Conservation (phyloP, 2,888 invertebrate genomes). For the Pristionchus exspectatus region DNA sequence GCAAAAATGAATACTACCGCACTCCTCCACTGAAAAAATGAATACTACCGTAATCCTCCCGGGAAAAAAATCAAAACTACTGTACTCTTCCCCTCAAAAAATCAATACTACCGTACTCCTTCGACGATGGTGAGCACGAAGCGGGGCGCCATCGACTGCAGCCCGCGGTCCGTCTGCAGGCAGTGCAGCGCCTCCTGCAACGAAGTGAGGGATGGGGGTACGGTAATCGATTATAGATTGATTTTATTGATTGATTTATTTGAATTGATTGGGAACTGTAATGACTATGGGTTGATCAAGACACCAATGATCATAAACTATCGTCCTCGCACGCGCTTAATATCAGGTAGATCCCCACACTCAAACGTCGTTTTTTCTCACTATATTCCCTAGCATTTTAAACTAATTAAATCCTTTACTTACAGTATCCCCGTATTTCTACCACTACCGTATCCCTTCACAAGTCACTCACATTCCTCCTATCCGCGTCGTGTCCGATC, state of each 20-base stretch:
- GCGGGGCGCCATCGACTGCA: slow-evolving; percentile 69
- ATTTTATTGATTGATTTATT: no score
- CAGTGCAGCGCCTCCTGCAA: slow-evolving; percentile 71
- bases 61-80: background rate
- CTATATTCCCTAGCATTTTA: no score
- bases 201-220: no score
- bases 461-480: slow-evolving; percentile 61
- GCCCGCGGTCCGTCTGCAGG: slow-evolving; percentile 69
- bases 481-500: slow-evolving; percentile 67
- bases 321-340: no score
- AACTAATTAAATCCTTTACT: background rate
- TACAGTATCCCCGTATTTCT: background rate
- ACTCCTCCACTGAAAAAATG: background rate
- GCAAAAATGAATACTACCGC: background rate
- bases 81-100: background rate
- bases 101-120: slow-evolving; percentile 60
- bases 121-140: slow-evolving; percentile 72
- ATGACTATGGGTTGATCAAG: background rate
- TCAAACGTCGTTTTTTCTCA: no score
- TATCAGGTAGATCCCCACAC: no score
- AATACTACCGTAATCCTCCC: slow-evolving; percentile 60
- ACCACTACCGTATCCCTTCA: slow-evolving; percentile 2
- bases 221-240: no score
- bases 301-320: no score
- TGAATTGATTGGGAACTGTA: background rate